Conservation (phyloP, 2,113 vertebrate genomes). For the Panurus biarmicus region DNA sequence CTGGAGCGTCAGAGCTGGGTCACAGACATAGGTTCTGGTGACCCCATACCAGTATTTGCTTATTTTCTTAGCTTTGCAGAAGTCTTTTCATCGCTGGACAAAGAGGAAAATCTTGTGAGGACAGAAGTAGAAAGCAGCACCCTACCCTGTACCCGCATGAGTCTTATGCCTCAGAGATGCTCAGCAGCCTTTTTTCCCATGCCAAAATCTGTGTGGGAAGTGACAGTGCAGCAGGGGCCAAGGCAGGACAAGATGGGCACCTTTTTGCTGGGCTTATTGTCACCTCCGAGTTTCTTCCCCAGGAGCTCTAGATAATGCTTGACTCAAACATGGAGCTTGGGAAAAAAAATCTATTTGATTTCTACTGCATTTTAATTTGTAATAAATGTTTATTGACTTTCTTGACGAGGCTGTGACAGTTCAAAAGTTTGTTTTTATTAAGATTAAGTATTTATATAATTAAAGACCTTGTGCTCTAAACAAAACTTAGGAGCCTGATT, state of each 20-base stretch:
- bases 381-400: slow-evolving; percentile 24
- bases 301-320: neutral
- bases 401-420: neutral
- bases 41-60: neutral
- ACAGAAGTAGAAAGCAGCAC: neutral
- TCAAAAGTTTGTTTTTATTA: slow-evolving; percentile 29
- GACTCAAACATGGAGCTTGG: neutral
- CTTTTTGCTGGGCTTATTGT: neutral
- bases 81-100: neutral
- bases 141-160: neutral
- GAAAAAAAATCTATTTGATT: neutral
- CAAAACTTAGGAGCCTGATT: neutral
- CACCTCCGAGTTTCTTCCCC: neutral
- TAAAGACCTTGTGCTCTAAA: neutral
- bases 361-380: slow-evolving; percentile 48
- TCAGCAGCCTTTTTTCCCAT: neutral
- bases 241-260: neutral
- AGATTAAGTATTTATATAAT: neutral
- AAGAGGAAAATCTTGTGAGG: neutral
- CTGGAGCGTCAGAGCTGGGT: neutral
- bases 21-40: neutral
- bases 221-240: neutral
- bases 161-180: neutral
- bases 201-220: slow-evolving; percentile 3
- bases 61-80: neutral